Base-by-base conservation (phyloP, 2,113 vertebrate genomes). In the Zosterops borbonicus region DNA sequence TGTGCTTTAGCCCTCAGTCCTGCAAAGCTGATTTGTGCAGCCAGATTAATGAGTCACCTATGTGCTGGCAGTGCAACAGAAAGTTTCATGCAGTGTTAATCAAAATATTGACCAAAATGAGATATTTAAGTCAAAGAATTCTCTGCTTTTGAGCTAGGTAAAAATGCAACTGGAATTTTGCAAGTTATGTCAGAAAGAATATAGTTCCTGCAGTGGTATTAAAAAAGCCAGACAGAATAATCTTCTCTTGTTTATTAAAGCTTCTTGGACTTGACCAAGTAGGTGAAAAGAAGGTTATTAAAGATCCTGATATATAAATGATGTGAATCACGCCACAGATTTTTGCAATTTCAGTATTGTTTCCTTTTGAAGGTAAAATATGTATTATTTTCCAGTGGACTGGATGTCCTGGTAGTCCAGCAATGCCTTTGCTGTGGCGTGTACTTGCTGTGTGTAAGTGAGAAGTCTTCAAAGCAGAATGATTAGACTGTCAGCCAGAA, bases 401-500 rank as follows among this genome's bases (percentile, higher is more conserved):
- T 59, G 2, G 12, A 7, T 17, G 65, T 64, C 44, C 53, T 58
- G 58, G n/a, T 4, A 47, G 50, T 15, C 18, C n/a, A 87, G 46
- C 18, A 69, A 4, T 76, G 69, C 47, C 79, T 89, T 44, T 44
- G 42, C 42, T 44, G 42, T 44, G 42, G 42, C 42, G 5, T 29
- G 74, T 22, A 28, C 60, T 79, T 56, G 58, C 74, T 14, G 33
- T 11, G 19, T 42, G 37, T 31, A 18, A 89, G 77, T 27, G 70
- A 91, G 87, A 44, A 17, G 17, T 44, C 42, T 44, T 16, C 42
- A 44, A 87, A 81, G 42, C 87, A 92, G 85, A 67, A 29, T 62
- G 91, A 93, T 95, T 74, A 50, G 29, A 21, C 39, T 39, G 39
- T 70, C 88, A 91, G 67, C 69, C 92, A 96, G 33, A 89, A 93